Percentiles rank a stretch among this genome's conserved stretches.
These are phyloP conservation scores for Avahi laniger DNA, from an alignment of 2,797 vertebrate genomes.

Conservation along the genomic window DNA sequence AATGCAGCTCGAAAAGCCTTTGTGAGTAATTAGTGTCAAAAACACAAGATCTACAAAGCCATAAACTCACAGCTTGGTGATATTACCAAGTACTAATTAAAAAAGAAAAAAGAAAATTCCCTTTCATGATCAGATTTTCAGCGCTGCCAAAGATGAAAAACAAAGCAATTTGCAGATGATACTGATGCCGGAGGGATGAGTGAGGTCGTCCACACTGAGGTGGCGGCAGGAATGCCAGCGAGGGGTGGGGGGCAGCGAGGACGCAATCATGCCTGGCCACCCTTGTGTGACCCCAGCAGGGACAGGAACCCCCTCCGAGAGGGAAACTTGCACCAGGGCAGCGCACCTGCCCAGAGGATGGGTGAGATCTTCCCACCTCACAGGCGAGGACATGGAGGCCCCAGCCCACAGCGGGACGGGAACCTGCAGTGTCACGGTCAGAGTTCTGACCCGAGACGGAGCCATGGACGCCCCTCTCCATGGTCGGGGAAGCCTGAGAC, in stretches of 20 bases:
- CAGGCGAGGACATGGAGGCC: background rate
- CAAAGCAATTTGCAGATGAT: constrained; percentile 68
- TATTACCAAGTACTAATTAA: constrained; percentile 88
- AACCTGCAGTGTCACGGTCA: background rate
- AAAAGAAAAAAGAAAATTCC: constrained; percentile 82
- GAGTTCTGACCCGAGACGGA: background rate
- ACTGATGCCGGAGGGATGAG: background rate
- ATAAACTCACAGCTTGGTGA: constrained; percentile 86
- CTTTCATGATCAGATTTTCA: constrained; percentile 83
- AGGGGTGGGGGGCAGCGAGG: no score
- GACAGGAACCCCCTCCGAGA: background rate
- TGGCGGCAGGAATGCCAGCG: rapidly evolving
- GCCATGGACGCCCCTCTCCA: background rate
- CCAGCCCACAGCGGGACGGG: background rate
- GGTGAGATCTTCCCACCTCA: background rate
- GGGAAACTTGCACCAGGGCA: no score
- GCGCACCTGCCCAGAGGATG: background rate
- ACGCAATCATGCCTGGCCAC: rapidly evolving
- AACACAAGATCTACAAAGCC: constrained; percentile 88
- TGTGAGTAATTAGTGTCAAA: constrained; percentile 89
- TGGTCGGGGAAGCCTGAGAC: background rate
- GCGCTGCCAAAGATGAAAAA: constrained; percentile 79
- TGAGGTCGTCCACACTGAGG: rapidly evolving
- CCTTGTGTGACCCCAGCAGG: background rate
- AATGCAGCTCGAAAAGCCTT: constrained; percentile 85